Percentiles rank a stretch among this genome's conserved stretches.
phyloP scores from a whole-genome alignment of 2,113 vertebrate genomes.

The Cyanocitta stelleri region DNA sequence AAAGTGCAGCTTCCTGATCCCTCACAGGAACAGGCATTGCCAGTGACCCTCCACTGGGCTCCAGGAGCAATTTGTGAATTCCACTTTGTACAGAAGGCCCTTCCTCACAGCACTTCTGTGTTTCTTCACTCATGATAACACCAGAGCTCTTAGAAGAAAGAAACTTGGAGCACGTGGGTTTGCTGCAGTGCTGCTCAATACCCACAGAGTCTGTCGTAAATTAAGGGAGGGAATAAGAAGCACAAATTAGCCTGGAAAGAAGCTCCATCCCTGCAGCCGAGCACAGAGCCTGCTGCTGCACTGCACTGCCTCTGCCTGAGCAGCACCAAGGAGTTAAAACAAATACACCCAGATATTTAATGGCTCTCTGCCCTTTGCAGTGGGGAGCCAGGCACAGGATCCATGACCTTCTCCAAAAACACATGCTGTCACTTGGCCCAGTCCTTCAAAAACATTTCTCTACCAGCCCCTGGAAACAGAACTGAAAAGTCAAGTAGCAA shows the following conservation, averaged over 20 bases:
- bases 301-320: not conserved
- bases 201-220: not conserved
- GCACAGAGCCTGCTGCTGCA: not conserved
- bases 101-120: not conserved
- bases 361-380: not conserved
- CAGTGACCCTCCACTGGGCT: not conserved
- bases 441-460: not conserved
- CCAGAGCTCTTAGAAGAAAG: not conserved
- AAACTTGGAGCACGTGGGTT: not conserved
- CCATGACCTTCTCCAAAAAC: not conserved
- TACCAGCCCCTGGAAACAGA: not conserved
- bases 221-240: not conserved
- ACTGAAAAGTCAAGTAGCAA: not conserved
- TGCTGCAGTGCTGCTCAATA: not conserved
- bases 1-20: accelerated
- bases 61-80: not conserved
- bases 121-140: not conserved
- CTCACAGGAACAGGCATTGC: not conserved
- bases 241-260: not conserved
- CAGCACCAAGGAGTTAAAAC: not conserved
- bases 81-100: not conserved
- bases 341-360: not conserved
- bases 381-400: not conserved
- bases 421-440: not conserved
- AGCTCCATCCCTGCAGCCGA: not conserved